Percentiles rank a stretch among this genome's conserved stretches.
Evolutionary conservation across 2,888 invertebrate species (phyloP).

Genomic region (Venusia cambrica): DNA sequence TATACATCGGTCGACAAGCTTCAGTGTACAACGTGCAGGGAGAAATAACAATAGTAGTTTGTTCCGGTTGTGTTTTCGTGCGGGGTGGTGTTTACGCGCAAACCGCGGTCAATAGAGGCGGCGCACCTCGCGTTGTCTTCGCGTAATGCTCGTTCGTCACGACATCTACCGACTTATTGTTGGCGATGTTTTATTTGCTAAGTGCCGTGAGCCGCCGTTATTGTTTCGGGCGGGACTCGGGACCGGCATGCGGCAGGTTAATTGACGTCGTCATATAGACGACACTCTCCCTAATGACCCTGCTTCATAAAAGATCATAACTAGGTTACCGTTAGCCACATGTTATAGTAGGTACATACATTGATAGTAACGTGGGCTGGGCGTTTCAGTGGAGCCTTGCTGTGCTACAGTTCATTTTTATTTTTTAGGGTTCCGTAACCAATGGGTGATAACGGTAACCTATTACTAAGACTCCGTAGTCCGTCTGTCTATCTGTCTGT

Average conservation of each 20-base stretch:
- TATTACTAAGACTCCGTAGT: too few species aligned
- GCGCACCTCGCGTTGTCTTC: slow-evolving; percentile 73
- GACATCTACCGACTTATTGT: slow-evolving; percentile 71
- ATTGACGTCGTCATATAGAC: slow-evolving; percentile 67
- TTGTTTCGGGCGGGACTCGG: slow-evolving; percentile 40
- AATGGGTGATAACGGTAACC: too few species aligned
- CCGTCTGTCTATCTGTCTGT: too few species aligned
- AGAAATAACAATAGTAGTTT: slow-evolving; percentile 36
- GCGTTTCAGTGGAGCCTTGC: too few species aligned
- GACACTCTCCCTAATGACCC: slow-evolving; percentile 41
- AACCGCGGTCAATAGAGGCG: slow-evolving; percentile 73
- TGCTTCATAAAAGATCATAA: slow-evolving; percentile 17
- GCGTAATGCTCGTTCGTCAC: slow-evolving; percentile 70
- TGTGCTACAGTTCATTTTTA: too few species aligned
- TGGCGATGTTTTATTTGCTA: slow-evolving; percentile 70
- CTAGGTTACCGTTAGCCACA: slow-evolving; percentile 7
- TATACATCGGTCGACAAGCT: background rate
- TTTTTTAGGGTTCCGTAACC: too few species aligned
- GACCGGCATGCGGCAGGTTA: slow-evolving; percentile 57
- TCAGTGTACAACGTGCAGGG: slow-evolving; percentile 15
- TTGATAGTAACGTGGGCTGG: too few species aligned
- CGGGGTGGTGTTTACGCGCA: slow-evolving; percentile 70
- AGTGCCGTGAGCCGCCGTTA: slow-evolving; percentile 69
- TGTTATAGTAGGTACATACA: too few species aligned
- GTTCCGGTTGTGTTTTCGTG: slow-evolving; percentile 35